Base-by-base conservation (phyloP, 2,888 invertebrate species). In the Callosobruchus maculatus region DNA sequence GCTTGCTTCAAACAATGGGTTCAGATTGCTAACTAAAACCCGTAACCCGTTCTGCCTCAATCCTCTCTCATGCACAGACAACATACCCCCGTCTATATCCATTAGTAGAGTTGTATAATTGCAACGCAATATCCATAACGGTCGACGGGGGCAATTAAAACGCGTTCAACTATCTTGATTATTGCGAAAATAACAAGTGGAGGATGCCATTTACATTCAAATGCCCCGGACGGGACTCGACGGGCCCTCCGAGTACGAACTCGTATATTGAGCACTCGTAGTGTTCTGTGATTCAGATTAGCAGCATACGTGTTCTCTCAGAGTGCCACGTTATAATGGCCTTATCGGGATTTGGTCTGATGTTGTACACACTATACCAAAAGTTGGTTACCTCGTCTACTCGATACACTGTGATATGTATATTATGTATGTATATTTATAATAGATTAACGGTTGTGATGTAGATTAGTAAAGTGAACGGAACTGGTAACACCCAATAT, bases 131-230 rank as follows among this genome's bases (percentile, higher is more conserved):
- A 78, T 77, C 77, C 79, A 77, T 79, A 78, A 77, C 74, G 77
- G 79, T 80, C 79, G 80, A 80, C 77, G 80, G 76, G 78, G 77
- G 79, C 79, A 82, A 82, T 82, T 82, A 82, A 81, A 81, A 77
- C 78, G 76, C 75, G 76, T 79, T 79, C 79, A 82, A 84, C 82
- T 82, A 82, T 80, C 83, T 83, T 82, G 83, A 82, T 84, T 83
- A 83, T 84, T 83, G 82, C 80, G 76, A 80, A 79, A 80, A 81
- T 81, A 82, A 82, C 81, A 81, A 81, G 81, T 81, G 81, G 80
- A 74, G 74, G 71, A 74, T 74, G 75, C 71, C 79, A 82, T 82
- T 82, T 81, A 82, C 82, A 82, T 83, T 83, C 81, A 82, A 82
- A 83, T 81, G 81, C 80, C 74, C 78, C 49, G 18, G 49, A 49